Conservation (phyloP, 2,797 vertebrate genomes). For the Leuciscus waleckii region DNA sequence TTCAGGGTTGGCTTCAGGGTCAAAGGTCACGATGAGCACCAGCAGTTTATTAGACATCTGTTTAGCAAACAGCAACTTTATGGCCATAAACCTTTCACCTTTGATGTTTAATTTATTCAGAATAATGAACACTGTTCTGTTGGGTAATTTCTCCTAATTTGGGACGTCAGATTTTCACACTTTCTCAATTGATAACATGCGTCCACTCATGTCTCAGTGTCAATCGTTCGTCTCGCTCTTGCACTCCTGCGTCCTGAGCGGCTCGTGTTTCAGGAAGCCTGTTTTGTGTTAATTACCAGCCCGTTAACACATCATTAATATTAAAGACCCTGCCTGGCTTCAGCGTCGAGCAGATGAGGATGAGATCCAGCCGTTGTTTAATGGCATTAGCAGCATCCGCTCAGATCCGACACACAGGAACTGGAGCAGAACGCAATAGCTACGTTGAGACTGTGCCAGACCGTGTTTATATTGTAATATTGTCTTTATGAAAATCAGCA, state of each 20-base stretch:
- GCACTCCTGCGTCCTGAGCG: not conserved
- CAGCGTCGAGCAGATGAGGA: not conserved
- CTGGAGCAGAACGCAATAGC: not conserved
- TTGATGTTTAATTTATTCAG: not conserved
- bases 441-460: not conserved
- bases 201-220: not conserved
- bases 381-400: slow-evolving; percentile 23
- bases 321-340: slow-evolving; percentile 35
- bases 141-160: not conserved
- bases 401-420: not conserved
- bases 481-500: not conserved
- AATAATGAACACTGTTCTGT: not conserved
- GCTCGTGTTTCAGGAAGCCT: slow-evolving; percentile 9
- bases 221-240: not conserved
- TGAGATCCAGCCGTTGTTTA: not conserved
- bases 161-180: not conserved
- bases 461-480: not conserved
- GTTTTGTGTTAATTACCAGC: slow-evolving; percentile 49
- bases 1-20: not conserved
- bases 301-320: slow-evolving; percentile 45
- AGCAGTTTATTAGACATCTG: not conserved
- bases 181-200: not conserved
- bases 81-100: slow-evolving; percentile 17
- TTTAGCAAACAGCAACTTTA: not conserved
- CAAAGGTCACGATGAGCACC: not conserved